Base-by-base conservation (phyloP, 2,113 vertebrate genomes). In the Heterochromis multidens region DNA sequence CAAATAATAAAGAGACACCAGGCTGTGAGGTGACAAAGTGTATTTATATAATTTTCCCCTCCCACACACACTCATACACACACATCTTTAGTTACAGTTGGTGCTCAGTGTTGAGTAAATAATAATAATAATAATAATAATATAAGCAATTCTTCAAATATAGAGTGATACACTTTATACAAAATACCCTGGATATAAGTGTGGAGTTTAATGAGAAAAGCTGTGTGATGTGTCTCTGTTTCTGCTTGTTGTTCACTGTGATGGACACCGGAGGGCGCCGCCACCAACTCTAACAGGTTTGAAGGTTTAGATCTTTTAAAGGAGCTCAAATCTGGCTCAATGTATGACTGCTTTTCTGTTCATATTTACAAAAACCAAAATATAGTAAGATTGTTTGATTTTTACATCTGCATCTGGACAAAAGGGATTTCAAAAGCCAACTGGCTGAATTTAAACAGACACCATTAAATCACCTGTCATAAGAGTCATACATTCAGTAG, bases 131-230 rank as follows among this genome's bases (percentile, higher is more conserved):
- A 60, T 65, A 37, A 74, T 57, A 74, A 62, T 60, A 77, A 46
- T 80, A 83, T 65, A 70, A 89, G 61, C 61, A 89, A 76, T 35
- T 88, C 79, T 88, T 90, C 82, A 93, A 93, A 90, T 93, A 93
- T 91, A 93, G 77, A 90, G 79, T 29, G 21, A 80, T 78, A 88
- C 79, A 90, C 78, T 85, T 89, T 80, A 35, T 92, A 93, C 83
- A 92, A 92, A 93, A 93, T 93, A 88, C 90, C 87, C 93, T 90
- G 88, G 87, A 92, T 87, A 72, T 81, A 77, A 87, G 65, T 83
- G 84, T 31, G 46, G 70, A 31, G 19, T 19, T 74, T 31, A 13
- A 52, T 52, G 70, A 52, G 19, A 31, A 52, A 31, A 74, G 27
- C 70, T 74, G 43, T 83, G 63, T 23, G 40, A 12, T 1, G 12